A percentile compares a stretch with the other conserved stretches of the same genome.
Conservation (phyloP, 2,888 invertebrate species). For the Platynereis dumerilii region DNA sequence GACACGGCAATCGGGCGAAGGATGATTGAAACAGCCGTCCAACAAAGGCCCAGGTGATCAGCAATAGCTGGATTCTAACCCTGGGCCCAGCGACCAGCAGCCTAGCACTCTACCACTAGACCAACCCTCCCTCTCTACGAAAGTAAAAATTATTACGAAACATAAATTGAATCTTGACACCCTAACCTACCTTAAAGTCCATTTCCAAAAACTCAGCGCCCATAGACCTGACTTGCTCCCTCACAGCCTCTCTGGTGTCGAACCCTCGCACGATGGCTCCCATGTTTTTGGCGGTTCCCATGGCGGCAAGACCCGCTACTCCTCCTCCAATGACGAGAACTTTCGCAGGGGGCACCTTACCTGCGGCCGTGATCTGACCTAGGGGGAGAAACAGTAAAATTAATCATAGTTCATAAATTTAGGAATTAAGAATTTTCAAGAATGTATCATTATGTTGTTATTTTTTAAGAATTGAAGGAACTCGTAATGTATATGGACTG, state of each 20-base stretch:
- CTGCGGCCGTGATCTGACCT: conserved; percentile 90
- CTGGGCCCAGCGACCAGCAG: no score
- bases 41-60: no score
- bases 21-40: no score
- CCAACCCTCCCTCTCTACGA: no score
- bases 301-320: conserved; percentile 85
- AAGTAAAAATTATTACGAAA: no score
- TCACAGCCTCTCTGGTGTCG: conserved; percentile 78
- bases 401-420: no score
- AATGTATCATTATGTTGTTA: not conserved
- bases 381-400: conserved; percentile 24
- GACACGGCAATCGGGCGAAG: no score
- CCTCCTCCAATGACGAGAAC: conserved; percentile 88
- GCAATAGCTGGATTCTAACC: no score
- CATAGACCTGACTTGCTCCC: conserved; percentile 76
- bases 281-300: conserved; percentile 85
- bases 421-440: no score
- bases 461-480: not conserved
- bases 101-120: no score
- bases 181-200: conserved; percentile 72
- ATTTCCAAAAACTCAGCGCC: conserved; percentile 88
- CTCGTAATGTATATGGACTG: no score
- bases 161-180: no score
- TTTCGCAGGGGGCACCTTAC: conserved; percentile 85
- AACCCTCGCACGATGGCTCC: conserved; percentile 88